These are phyloP conservation scores for Anguilla japonica DNA, from an alignment of 2,113 vertebrate genomes.

Conservation along the genomic window DNA sequence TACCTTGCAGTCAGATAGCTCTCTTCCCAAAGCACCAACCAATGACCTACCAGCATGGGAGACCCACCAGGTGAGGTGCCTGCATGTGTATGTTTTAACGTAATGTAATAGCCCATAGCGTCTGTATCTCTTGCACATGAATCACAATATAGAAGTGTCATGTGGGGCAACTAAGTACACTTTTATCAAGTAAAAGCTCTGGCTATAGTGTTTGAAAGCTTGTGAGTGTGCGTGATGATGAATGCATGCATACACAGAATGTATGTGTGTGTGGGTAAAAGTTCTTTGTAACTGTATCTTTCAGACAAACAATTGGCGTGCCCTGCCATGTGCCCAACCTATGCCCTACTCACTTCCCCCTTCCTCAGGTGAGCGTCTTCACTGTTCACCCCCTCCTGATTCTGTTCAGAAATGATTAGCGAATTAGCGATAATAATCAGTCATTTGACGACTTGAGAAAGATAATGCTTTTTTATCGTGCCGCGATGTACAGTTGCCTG, in stretches of 20 bases:
- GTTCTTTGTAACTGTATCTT: constrained; percentile 2
- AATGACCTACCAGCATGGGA: not conserved
- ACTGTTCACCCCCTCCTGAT: not conserved
- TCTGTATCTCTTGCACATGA: not conserved
- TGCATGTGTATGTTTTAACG: not conserved
- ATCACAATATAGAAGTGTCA: not conserved
- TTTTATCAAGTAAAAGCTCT: not conserved
- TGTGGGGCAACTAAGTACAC: not conserved
- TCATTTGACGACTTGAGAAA: not conserved
- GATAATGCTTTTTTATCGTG: not conserved
- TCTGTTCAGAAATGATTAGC: not conserved
- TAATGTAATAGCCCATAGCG: not conserved
- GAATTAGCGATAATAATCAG: not conserved
- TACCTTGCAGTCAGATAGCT: not conserved
- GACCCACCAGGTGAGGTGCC: not conserved
- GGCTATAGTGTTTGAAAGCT: not conserved
- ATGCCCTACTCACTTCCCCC: constrained; percentile 44
- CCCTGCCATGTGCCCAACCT: constrained; percentile 45
- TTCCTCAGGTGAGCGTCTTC: constrained; percentile 45
- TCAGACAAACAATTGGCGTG: constrained; percentile 31
- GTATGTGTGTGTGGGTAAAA: not conserved
- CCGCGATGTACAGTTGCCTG: not conserved
- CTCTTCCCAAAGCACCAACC: too few species aligned
- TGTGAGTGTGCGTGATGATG: not conserved
- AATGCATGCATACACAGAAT: not conserved